Evolutionary conservation across 2,888 invertebrate species (phyloP).

Genomic region (Megastigmus dorsalis): DNA sequence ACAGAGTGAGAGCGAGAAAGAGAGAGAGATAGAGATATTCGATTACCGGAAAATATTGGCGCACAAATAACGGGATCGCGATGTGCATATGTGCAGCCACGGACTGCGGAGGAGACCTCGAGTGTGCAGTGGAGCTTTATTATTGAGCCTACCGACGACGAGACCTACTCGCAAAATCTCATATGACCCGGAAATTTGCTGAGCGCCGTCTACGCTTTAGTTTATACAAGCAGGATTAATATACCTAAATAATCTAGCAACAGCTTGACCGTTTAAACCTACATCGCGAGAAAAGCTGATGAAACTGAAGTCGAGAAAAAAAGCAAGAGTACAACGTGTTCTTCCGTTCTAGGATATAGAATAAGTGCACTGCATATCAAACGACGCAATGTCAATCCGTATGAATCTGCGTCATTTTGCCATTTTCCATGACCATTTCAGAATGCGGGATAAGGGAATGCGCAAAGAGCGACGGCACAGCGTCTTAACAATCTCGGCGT

Average conservation of each 20-base stretch:
- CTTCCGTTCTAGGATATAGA: too few species aligned
- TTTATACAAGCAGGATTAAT: too few species aligned
- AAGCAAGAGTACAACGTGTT: too few species aligned
- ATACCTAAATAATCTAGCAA: too few species aligned
- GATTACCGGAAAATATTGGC: slow-evolving; percentile 34
- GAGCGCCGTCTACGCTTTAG: too few species aligned
- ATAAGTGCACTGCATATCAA: too few species aligned
- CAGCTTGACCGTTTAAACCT: too few species aligned
- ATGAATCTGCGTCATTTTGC: slow-evolving; percentile 1
- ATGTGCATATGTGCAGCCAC: too few species aligned
- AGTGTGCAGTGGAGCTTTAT: slow-evolving; percentile 1
- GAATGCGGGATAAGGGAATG: background rate
- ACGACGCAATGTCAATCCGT: background rate
- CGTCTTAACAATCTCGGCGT: slow-evolving; percentile 22
- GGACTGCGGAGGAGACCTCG: background rate
- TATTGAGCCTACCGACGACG: background rate
- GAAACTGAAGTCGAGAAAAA: too few species aligned
- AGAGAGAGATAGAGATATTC: slow-evolving; percentile 14
- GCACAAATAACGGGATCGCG: slow-evolving; percentile 10
- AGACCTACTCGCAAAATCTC: slow-evolving; percentile 26
- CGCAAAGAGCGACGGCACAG: background rate
- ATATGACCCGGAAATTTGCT: slow-evolving; percentile 19
- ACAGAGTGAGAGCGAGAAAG: background rate
- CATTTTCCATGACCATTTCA: background rate
- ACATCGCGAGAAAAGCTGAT: too few species aligned